These are phyloP conservation scores for Uria aalge DNA, from an alignment of 2,113 vertebrate genomes.

Conservation along the genomic window DNA sequence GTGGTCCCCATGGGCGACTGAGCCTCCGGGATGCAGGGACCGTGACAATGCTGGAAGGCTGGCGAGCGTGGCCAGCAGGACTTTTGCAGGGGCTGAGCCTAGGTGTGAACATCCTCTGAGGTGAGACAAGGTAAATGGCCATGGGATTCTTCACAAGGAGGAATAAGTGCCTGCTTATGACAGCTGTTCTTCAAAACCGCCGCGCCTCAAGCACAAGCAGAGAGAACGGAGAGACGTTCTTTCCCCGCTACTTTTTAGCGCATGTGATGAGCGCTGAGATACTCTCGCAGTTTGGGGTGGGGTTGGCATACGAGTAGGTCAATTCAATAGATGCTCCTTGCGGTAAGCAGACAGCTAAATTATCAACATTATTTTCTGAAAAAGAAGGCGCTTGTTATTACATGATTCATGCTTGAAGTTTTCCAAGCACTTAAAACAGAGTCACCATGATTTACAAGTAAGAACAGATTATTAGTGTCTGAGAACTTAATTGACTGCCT, in stretches of 20 bases:
- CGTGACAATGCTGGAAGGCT: not conserved
- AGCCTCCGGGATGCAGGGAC: not conserved
- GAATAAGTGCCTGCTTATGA: not conserved
- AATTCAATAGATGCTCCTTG: not conserved
- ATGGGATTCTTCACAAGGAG: not conserved
- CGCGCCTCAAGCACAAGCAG: accelerated
- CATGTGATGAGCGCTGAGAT: not conserved
- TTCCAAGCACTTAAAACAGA: constrained; percentile 10
- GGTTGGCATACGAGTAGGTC: not conserved
- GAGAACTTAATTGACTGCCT: constrained; percentile 36
- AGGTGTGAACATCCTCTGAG: not conserved
- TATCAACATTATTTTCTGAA: constrained; percentile 37
- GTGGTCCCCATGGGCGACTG: accelerated
- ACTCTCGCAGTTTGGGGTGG: not conserved
- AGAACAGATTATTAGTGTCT: constrained; percentile 30
- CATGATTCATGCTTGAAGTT: not conserved
- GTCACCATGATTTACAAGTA: constrained; percentile 19
- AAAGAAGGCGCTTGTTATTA: not conserved
- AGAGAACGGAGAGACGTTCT: not conserved
- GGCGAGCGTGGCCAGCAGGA: accelerated
- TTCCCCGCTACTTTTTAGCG: not conserved
- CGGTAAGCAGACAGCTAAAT: constrained; percentile 12
- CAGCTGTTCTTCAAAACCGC: not conserved
- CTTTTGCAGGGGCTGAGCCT: not conserved
- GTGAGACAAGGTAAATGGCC: not conserved